Conservation (phyloP, 2,113 vertebrate species). For the Oreocharis arfaki region DNA sequence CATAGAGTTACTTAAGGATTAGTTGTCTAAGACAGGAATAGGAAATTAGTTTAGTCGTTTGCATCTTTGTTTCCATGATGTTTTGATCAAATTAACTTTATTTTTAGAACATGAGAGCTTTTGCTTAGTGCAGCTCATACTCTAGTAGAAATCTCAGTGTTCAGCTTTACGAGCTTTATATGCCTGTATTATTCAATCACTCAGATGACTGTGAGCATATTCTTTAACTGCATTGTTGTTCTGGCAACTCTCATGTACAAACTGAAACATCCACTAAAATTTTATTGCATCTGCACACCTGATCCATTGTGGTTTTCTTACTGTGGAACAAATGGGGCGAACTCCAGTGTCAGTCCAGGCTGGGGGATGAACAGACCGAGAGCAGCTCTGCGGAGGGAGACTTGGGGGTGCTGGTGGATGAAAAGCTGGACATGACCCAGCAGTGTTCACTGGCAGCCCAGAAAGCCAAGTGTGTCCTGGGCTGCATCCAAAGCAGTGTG, state of each 20-base stretch:
- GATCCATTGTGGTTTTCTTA: too few relatives aligned
- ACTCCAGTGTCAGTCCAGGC: background rate
- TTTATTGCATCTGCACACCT: background rate
- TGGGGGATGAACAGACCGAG: rapidly evolving
- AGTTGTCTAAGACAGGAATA: background rate
- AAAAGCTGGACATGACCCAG: background rate
- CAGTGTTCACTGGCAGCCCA: background rate
- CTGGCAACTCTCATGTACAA: background rate
- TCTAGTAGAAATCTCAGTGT: background rate
- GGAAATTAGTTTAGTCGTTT: background rate
- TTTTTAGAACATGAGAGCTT: background rate
- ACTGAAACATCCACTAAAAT: background rate
- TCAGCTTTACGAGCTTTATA: background rate
- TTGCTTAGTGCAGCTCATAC: background rate
- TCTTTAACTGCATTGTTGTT: background rate
- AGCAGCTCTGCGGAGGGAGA: background rate
- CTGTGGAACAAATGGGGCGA: background rate
- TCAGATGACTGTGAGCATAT: background rate
- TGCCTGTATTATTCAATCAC: background rate
- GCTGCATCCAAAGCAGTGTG: rapidly evolving
- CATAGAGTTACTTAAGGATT: background rate
- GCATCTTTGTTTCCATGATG: background rate
- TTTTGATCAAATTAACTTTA: background rate
- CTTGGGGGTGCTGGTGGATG: background rate
- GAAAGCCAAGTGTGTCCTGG: background rate